phyloP scores from a whole-genome alignment of 2,797 vertebrate genomes.

The Aplochiton taeniatus region DNA sequence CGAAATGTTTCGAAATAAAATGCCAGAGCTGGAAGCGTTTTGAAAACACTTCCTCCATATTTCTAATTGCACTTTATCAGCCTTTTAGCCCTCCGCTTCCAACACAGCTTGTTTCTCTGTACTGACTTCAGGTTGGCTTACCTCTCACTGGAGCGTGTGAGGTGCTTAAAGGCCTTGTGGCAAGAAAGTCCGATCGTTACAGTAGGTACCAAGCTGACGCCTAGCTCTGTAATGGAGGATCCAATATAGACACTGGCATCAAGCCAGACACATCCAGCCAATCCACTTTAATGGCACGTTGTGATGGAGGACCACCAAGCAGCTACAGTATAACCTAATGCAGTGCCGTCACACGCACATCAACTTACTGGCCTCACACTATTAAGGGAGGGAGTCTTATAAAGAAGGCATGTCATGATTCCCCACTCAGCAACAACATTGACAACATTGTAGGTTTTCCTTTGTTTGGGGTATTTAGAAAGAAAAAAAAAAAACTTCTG shows the following conservation, averaged over 20 bases:
- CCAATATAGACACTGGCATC: slow-evolving; percentile 26
- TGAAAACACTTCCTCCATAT: too few relatives aligned
- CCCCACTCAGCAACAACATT: too few relatives aligned
- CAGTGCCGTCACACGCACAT: too few relatives aligned
- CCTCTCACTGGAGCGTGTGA: slow-evolving; percentile 29
- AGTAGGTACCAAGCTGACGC: slow-evolving; percentile 10
- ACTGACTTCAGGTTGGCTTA: slow-evolving; percentile 17
- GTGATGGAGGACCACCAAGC: too few relatives aligned
- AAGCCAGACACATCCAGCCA: slow-evolving; percentile 30
- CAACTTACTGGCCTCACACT: too few relatives aligned
- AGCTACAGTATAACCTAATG: too few relatives aligned
- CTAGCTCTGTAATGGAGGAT: slow-evolving; percentile 18
- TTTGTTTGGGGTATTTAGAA: too few relatives aligned
- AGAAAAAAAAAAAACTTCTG: too few relatives aligned
- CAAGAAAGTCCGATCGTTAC: slow-evolving; percentile 16
- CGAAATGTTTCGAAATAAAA: slow-evolving; percentile 25
- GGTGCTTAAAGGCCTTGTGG: slow-evolving; percentile 28
- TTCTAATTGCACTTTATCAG: not conserved
- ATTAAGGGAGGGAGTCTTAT: too few relatives aligned
- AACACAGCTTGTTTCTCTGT: not conserved
- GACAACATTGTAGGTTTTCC: too few relatives aligned
- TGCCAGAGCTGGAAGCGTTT: slow-evolving; percentile 9
- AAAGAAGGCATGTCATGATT: too few relatives aligned
- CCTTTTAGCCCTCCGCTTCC: slow-evolving; percentile 5
- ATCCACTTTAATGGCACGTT: too few relatives aligned